phyloP scores from a whole-genome alignment of 2,113 vertebrate species.

The Athene cunicularia region DNA sequence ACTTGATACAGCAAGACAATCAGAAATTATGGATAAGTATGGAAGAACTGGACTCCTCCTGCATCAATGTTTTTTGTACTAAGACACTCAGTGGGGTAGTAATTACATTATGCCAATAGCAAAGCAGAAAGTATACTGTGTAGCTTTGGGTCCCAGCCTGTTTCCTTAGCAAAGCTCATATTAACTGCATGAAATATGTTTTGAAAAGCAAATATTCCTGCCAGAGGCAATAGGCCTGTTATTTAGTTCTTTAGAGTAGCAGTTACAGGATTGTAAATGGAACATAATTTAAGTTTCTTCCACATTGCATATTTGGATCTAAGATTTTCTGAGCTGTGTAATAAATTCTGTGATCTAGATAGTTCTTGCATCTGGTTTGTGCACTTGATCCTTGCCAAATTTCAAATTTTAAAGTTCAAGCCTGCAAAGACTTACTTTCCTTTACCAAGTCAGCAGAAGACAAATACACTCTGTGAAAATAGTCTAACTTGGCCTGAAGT shows the following conservation, averaged over 20 bases:
- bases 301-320: background rate
- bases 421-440: background rate
- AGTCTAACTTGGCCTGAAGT: background rate
- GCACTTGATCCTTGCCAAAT: background rate
- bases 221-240: background rate
- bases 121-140: background rate
- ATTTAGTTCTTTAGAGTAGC: background rate
- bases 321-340: background rate
- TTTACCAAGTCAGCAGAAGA: background rate
- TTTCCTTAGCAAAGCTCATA: background rate
- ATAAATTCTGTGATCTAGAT: background rate
- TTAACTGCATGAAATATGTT: background rate
- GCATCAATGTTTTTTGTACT: background rate
- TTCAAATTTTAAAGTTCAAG: slow-evolving; percentile 5
- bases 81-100: background rate
- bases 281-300: slow-evolving; percentile 21
- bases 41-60: background rate
- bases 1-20: background rate
- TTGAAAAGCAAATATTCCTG: slow-evolving; percentile 6
- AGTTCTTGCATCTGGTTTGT: background rate
- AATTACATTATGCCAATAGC: background rate
- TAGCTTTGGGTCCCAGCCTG: background rate
- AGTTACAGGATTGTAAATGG: background rate
- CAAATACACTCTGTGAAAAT: background rate
- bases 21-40: background rate